Evolutionary conservation across 2,888 invertebrate genomes (phyloP).

Genomic region (Dichetophora obliterata): DNA sequence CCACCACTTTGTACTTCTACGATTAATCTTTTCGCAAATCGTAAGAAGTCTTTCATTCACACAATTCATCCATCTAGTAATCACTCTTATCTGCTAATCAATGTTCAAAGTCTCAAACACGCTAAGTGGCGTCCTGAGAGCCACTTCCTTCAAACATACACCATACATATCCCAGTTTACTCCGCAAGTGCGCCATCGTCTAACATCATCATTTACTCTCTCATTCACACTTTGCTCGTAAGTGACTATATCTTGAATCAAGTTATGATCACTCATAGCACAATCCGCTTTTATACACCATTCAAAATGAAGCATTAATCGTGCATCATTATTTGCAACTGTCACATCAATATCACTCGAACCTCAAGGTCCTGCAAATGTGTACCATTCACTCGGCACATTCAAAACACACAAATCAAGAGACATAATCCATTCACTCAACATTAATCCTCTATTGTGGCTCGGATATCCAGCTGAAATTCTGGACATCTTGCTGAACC

Average conservation of each 20-base stretch:
- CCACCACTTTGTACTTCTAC: no score
- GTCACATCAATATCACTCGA: conserved; percentile 15
- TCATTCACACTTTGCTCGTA: no score
- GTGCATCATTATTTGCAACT: background rate
- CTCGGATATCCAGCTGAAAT: no score
- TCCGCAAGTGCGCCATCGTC: conserved; percentile 6
- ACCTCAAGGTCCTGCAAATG: conserved; percentile 6
- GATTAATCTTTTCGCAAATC: background rate
- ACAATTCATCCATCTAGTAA: background rate
- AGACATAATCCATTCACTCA: no score
- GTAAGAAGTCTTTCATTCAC: background rate
- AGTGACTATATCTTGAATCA: background rate
- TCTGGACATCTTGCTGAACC: no score
- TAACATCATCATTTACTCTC: background rate
- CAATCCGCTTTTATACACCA: background rate
- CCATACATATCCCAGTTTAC: conserved; percentile 4
- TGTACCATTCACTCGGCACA: conserved; percentile 5
- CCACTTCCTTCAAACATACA: background rate
- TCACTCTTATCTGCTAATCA: background rate
- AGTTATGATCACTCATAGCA: conserved; percentile 20
- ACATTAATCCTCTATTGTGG: no score
- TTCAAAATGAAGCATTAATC: background rate
- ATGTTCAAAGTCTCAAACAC: background rate
- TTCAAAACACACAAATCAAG: no score
- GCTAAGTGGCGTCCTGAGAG: background rate